Conservation (phyloP, 2,888 invertebrate genomes). For the Shargacucullia verbasci region DNA sequence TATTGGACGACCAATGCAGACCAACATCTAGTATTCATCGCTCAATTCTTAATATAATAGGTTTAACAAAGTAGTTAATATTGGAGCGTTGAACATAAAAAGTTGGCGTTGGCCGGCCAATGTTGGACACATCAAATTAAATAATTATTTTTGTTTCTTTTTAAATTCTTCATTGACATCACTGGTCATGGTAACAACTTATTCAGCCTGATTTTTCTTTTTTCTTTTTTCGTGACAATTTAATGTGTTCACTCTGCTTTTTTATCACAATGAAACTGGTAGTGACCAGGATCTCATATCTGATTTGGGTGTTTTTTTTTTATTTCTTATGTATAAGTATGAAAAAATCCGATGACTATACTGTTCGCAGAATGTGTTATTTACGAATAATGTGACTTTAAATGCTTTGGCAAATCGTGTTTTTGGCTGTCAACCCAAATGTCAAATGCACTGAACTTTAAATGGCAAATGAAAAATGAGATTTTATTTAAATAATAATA, state of each 20-base stretch:
- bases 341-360: conserved; percentile 34
- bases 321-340: conserved; percentile 39
- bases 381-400: conserved; percentile 31
- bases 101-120: conserved; percentile 24
- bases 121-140: conserved; percentile 5
- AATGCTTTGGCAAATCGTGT: conserved; percentile 59
- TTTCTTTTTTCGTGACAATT: conserved; percentile 2
- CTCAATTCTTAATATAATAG: conserved; percentile 33
- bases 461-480: too few species aligned
- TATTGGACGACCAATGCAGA: conserved; percentile 13
- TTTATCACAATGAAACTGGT: conserved; percentile 51
- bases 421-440: conserved; percentile 2
- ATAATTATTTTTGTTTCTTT: neutral
- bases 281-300: conserved; percentile 52
- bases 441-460: neutral
- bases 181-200: conserved; percentile 40
- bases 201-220: conserved; percentile 26
- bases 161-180: conserved; percentile 40
- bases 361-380: conserved; percentile 51
- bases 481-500: too few species aligned
- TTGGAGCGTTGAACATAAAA: conserved; percentile 15
- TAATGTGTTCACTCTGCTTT: conserved; percentile 38
- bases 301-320: conserved; percentile 45
- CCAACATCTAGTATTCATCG: conserved; percentile 2
- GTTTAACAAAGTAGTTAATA: conserved; percentile 32